Conservation (phyloP, 2,888 invertebrate species). For the Azorinus chamasolen region DNA sequence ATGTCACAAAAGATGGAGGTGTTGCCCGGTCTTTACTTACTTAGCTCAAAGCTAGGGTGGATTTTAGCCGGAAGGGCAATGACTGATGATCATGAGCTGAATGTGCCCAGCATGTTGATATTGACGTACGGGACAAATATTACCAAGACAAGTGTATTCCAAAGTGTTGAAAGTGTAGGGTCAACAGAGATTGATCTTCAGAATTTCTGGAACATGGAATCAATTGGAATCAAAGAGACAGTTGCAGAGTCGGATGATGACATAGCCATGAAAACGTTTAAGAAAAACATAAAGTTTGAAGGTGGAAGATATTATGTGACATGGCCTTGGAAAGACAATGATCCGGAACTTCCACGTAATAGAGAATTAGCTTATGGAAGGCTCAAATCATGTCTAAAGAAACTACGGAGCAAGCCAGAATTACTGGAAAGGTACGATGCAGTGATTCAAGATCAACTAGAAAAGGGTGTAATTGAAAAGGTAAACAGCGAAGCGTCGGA, state of each 20-base stretch:
- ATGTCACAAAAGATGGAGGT: no score
- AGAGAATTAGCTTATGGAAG: neutral
- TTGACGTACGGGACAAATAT: conserved; percentile 20
- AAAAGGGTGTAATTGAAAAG: conserved; percentile 2
- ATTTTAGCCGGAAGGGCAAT: conserved; percentile 29
- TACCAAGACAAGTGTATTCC: conserved; percentile 6
- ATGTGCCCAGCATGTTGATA: conserved; percentile 25
- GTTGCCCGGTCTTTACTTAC: conserved; percentile 24
- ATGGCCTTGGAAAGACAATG: conserved; percentile 51
- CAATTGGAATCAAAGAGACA: conserved; percentile 33
- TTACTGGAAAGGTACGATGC: neutral
- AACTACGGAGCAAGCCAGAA: no score
- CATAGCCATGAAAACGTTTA: conserved; percentile 22
- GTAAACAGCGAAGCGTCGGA: neutral
- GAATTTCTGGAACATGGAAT: conserved; percentile 34
- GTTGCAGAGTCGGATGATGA: conserved; percentile 26
- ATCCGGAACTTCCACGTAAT: neutral
- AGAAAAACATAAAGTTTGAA: conserved; percentile 28
- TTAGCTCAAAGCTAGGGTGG: conserved; percentile 36
- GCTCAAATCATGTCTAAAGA: neutral
- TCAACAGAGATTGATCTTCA: conserved; percentile 5
- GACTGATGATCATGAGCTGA: neutral
- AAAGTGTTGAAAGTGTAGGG: conserved; percentile 9
- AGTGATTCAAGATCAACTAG: conserved; percentile 2
- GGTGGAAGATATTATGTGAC: conserved; percentile 28